phyloP scores from a whole-genome alignment of 2,888 invertebrate species.

The Nephrotoma flavescens region DNA sequence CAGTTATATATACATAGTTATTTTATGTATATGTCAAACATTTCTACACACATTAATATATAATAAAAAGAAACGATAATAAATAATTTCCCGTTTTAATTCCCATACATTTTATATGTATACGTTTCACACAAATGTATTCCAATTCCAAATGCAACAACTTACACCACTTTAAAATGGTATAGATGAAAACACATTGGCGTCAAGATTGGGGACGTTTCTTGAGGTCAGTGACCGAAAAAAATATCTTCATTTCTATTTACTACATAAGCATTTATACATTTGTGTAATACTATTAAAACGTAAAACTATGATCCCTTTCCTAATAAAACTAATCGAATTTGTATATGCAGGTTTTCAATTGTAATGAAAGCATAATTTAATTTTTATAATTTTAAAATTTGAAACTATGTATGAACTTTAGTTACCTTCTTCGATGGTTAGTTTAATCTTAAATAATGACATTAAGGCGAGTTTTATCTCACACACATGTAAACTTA shows the following conservation, averaged over 20 bases:
- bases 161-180: not conserved
- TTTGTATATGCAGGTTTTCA: no score
- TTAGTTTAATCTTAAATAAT: no score
- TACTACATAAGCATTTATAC: not conserved
- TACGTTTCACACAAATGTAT: not conserved
- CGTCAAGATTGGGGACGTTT: slow-evolving; percentile 4
- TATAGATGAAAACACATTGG: not conserved
- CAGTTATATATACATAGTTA: no score
- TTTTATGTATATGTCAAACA: not conserved
- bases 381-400: no score
- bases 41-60: not conserved
- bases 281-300: not conserved
- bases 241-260: not conserved
- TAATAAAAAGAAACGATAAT: not conserved
- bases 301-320: not conserved
- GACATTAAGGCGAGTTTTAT: no score
- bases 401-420: no score
- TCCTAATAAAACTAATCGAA: no score
- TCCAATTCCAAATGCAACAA: not conserved
- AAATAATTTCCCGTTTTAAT: not conserved
- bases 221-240: slow-evolving; percentile 1
- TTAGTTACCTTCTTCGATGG: no score
- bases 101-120: not conserved
- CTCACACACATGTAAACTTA: not conserved
- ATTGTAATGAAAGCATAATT: no score